Conservation (phyloP, 2,113 vertebrate species). For the Montifringilla adamsi region DNA sequence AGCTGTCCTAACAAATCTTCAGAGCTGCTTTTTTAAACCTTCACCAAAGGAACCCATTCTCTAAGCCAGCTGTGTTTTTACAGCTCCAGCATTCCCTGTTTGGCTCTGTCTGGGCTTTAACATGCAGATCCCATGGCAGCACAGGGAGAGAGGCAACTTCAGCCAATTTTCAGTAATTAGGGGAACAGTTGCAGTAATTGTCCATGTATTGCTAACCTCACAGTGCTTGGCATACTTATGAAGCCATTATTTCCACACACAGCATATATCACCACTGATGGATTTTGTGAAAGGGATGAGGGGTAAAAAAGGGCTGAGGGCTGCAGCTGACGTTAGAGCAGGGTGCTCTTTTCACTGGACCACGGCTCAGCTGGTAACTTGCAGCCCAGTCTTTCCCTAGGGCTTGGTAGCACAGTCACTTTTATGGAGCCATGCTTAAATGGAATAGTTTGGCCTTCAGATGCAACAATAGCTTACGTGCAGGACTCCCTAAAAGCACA, state of each 20-base stretch:
- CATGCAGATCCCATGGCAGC: fast-evolving
- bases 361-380: not conserved
- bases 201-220: not conserved
- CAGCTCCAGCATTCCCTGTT: not conserved
- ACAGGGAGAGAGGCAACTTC: not conserved
- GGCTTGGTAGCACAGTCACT: not conserved
- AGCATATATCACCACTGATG: not conserved
- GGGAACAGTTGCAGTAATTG: too few relatives aligned
- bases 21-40: not conserved
- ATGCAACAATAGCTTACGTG: slow-evolving; percentile 26
- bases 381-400: not conserved
- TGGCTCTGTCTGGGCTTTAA: not conserved
- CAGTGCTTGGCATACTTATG: fast-evolving
- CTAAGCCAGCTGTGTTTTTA: not conserved
- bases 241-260: not conserved
- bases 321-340: not conserved
- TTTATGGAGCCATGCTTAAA: not conserved
- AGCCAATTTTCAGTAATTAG: not conserved
- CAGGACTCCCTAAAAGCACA: not conserved
- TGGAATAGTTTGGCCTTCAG: slow-evolving; percentile 37
- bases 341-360: not conserved
- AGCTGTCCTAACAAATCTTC: not conserved
- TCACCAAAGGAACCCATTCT: not conserved
- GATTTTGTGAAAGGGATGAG: not conserved
- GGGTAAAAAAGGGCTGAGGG: not conserved